A percentile compares a stretch with the other conserved stretches of the same genome.
These are phyloP conservation scores for Rhagoletis pomonella DNA, from an alignment of 1,140 invertebrate genomes.

Conservation along the genomic window DNA sequence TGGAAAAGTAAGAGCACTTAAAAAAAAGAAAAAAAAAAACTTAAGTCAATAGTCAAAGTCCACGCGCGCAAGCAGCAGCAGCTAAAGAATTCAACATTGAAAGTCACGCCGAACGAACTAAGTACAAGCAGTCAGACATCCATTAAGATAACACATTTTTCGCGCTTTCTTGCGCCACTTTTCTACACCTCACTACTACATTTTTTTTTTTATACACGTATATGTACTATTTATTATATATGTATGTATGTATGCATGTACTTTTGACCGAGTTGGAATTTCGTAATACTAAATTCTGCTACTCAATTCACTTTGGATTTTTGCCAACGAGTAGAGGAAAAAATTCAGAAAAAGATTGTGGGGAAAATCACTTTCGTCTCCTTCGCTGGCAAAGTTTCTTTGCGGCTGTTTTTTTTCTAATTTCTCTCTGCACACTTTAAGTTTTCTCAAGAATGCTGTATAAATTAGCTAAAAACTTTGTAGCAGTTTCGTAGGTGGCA, in stretches of 20 bases:
- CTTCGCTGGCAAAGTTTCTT: not conserved
- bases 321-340: not conserved
- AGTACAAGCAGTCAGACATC: not conserved
- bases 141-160: not conserved
- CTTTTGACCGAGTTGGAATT: not conserved
- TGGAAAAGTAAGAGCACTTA: no score
- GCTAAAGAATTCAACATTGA: no score
- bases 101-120: no score
- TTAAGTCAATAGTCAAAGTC: no score
- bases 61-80: no score
- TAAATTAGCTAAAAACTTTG: not conserved
- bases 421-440: slow-evolving; percentile 2
- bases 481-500: not conserved
- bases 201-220: no score
- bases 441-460: not conserved
- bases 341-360: not conserved
- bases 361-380: not conserved
- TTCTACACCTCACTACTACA: not conserved
- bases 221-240: no score
- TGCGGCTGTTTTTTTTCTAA: not conserved
- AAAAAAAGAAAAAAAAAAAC: no score
- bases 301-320: not conserved
- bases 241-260: no score
- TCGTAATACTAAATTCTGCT: not conserved
- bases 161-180: not conserved